Evolutionary conservation across 2,888 invertebrate genomes (phyloP), one percentile per base, ranked within the genome.

Genomic region (Mythimna lalbum): DNA sequence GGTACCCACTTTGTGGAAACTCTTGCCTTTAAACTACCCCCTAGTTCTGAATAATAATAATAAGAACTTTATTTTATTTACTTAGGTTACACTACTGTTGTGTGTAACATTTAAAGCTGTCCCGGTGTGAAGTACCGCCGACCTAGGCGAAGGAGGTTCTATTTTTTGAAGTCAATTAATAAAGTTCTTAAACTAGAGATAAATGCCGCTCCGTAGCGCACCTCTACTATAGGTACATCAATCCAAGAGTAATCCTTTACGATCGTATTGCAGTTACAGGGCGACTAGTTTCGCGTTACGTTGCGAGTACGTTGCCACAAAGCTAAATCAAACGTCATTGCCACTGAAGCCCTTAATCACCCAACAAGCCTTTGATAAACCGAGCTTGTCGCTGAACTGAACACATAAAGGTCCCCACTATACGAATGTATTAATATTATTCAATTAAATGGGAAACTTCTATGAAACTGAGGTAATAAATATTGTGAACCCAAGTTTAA

Each of bases 301-400:
- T 55, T 70, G 72, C 72, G 76, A 63, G 68, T 77, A 60, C 66
- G 63, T 81, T 83, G 81, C 84, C 84, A 87, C 92, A 92, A 90
- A 92, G 91, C 90, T 90, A 90, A 91, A 92, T 93, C 93, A 92
- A 91, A 91, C 89, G 92, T 91, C 90, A 92, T 91, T 92, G 85
- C 87, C 90, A 91, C 85, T 85, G 88, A 89, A 92, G 87, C 89
- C 90, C 91, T 90, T 93, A 92, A 93, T 91, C 90, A 91, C 90
- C 87, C 84, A 77, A 85, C 87, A 86, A 85, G 89, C 90, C 91
- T 92, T 93, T 92, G 92, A 92, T 88, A 90, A 89, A 90, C 89
- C 84, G 86, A 91, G 87, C 86, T 80, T 86, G 84, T 82, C 83
- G 82, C 82, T 68, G 78, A 69, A 73, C 62, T 43, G 77, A 69